These are phyloP conservation scores for Scalopus aquaticus DNA, from an alignment of 2,113 vertebrate genomes.

Conservation along the genomic window DNA sequence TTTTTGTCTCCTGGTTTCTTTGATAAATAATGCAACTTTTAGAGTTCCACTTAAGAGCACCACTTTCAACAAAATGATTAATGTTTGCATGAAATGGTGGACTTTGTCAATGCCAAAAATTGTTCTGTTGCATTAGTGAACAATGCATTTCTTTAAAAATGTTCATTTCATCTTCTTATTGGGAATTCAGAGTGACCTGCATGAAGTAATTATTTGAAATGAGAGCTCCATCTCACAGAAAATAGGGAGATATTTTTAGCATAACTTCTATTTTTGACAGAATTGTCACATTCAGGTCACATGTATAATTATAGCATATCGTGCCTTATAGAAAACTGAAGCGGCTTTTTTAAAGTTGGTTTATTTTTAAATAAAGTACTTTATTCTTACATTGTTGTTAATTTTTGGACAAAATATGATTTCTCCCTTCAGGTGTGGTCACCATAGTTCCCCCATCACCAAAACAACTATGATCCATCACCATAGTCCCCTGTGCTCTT, in stretches of 20 bases:
- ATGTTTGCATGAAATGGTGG: neutral
- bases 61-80: neutral
- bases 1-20: neutral
- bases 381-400: too few relatives aligned
- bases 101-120: neutral
- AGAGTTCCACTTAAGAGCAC: neutral
- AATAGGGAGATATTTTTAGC: conserved; percentile 19
- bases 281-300: neutral
- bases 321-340: neutral
- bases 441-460: too few relatives aligned
- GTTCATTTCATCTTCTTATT: neutral
- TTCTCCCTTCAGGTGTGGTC: too few relatives aligned
- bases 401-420: too few relatives aligned
- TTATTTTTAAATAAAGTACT: too few relatives aligned
- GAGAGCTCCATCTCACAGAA: neutral
- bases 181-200: neutral
- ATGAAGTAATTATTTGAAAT: conserved; percentile 3
- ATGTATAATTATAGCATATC: neutral
- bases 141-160: neutral
- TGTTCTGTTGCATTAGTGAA: neutral
- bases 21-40: neutral
- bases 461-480: too few relatives aligned
- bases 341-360: too few relatives aligned
- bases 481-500: too few relatives aligned
- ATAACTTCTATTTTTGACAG: neutral